phyloP scores from a whole-genome alignment of 1,140 invertebrate species.

The Zophobas morio region DNA sequence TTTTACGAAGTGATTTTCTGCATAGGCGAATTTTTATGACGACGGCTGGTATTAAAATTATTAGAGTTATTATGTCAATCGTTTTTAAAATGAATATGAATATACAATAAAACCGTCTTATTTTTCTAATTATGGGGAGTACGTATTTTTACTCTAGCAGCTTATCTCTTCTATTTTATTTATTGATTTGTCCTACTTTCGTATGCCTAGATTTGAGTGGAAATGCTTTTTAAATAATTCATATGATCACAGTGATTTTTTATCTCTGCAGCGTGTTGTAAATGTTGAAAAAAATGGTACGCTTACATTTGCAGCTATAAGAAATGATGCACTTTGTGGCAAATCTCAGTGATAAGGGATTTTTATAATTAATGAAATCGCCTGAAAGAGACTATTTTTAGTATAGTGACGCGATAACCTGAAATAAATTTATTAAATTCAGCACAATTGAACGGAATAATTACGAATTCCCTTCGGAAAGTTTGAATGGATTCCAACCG shows the following conservation, averaged over 20 bases:
- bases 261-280: too few species aligned
- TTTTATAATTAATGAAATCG: neutral
- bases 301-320: neutral
- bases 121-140: neutral
- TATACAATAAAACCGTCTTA: neutral
- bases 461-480: constrained; percentile 32
- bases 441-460: constrained; percentile 39
- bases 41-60: too few species aligned
- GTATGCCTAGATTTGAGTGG: neutral
- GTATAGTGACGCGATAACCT: neutral
- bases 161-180: neutral
- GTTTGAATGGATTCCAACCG: constrained; percentile 21
- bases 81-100: too few species aligned
- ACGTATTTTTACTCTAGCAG: too few species aligned
- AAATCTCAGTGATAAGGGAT: neutral
- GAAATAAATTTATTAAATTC: constrained; percentile 41
- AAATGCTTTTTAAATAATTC: neutral
- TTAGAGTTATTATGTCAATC: too few species aligned
- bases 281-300: too few species aligned
- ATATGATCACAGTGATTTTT: neutral
- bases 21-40: too few species aligned
- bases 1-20: too few species aligned
- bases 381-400: neutral
- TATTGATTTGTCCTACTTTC: constrained; percentile 2
- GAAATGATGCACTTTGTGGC: constrained; percentile 7